Evolutionary conservation across 2,888 invertebrate species (phyloP).

Genomic region (Phlogophora meticulosa): DNA sequence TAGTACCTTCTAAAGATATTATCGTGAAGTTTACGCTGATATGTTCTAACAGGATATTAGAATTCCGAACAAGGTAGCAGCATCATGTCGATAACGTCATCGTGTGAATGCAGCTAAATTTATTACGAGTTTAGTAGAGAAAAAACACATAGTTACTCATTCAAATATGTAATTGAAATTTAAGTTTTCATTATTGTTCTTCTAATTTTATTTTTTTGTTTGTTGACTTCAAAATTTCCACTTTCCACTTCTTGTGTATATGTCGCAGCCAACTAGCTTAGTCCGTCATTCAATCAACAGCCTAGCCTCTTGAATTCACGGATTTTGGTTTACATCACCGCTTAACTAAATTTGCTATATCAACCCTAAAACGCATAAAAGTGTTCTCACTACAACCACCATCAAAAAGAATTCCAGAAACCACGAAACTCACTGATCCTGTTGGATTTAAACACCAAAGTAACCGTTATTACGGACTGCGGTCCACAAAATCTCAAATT

Average conservation of each 20-base stretch:
- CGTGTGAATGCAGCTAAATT: neutral
- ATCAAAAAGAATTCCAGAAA: neutral
- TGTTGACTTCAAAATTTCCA: too few relatives aligned
- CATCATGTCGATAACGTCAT: neutral
- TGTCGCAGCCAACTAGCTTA: too few relatives aligned
- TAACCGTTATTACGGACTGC: conserved; percentile 15
- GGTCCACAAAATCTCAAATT: conserved; percentile 36
- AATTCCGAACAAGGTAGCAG: conserved; percentile 24
- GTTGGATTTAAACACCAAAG: conserved; percentile 1
- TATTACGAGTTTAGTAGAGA: too few relatives aligned
- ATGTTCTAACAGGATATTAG: conserved; percentile 61
- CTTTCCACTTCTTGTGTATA: too few relatives aligned
- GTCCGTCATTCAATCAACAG: too few relatives aligned
- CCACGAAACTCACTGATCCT: neutral
- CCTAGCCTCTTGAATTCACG: too few relatives aligned
- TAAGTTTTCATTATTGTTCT: too few relatives aligned
- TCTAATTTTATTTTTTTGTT: too few relatives aligned
- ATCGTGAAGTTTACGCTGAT: conserved; percentile 54
- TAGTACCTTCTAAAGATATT: conserved; percentile 48
- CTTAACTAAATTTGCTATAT: neutral
- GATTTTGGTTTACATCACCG: too few relatives aligned
- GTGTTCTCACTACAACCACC: neutral
- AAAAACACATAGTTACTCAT: too few relatives aligned
- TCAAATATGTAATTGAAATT: too few relatives aligned
- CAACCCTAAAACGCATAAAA: neutral